phyloP scores from a whole-genome alignment of 1,140 invertebrate species.

The Drosophila dunni region DNA sequence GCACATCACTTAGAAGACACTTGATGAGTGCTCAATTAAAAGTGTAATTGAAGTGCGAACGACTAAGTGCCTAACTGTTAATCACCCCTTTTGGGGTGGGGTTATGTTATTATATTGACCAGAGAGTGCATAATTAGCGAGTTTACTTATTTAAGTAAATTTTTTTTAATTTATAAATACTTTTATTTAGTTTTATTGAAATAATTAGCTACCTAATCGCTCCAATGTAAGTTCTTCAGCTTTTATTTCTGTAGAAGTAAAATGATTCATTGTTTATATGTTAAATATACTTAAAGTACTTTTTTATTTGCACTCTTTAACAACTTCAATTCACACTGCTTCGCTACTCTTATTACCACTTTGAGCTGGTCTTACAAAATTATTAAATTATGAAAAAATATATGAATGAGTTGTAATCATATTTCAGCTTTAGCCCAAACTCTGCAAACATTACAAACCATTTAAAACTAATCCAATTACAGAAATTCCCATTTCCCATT shows the following conservation, averaged over 20 bases:
- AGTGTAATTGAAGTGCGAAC: neutral
- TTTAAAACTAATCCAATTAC: too few relatives aligned
- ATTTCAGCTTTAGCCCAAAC: too few relatives aligned
- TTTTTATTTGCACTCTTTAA: neutral
- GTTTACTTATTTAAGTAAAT: too few relatives aligned
- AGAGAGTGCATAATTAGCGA: neutral
- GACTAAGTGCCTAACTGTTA: neutral
- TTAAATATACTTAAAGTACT: too few relatives aligned
- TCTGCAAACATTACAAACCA: too few relatives aligned
- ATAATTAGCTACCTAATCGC: too few relatives aligned
- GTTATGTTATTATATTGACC: neutral
- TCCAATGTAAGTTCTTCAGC: neutral
- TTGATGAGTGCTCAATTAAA: neutral
- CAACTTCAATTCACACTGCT: neutral
- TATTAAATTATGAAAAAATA: neutral
- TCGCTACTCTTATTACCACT: neutral
- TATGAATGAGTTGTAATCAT: neutral
- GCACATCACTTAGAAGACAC: slow-evolving; percentile 1
- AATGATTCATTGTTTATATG: neutral
- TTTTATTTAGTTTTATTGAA: too few relatives aligned
- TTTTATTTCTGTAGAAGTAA: too few relatives aligned
- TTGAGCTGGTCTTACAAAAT: neutral
- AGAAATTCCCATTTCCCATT: neutral
- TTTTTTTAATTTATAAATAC: neutral
- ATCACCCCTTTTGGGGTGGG: neutral